Percentiles rank a stretch among this genome's conserved stretches.
Conservation (phyloP, 2,797 vertebrate genomes). For the Vultur gryphus region DNA sequence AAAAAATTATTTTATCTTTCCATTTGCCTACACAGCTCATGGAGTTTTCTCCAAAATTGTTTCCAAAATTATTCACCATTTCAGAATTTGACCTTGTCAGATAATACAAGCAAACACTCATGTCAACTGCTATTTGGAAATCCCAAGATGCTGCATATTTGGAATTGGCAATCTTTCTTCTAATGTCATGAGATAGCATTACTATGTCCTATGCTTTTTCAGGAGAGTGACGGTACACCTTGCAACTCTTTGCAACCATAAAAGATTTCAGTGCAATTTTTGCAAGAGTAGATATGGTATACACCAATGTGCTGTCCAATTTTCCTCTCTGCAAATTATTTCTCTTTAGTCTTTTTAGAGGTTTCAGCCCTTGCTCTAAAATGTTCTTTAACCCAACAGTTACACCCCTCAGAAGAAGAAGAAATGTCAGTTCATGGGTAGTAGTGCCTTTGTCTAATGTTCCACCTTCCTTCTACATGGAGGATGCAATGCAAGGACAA, state of each 20-base stretch:
- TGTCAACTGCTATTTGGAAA: not conserved
- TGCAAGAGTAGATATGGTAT: not conserved
- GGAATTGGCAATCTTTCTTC: not conserved
- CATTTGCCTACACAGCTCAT: not conserved
- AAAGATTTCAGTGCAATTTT: not conserved
- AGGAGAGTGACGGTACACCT: not conserved
- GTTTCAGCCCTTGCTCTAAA: not conserved
- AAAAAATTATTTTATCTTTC: not conserved
- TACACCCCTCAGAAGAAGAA: not conserved
- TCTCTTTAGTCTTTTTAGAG: not conserved
- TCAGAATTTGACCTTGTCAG: not conserved
- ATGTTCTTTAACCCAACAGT: not conserved
- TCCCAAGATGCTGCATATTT: too few relatives aligned
- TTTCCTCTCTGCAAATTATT: not conserved
- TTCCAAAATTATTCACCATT: not conserved
- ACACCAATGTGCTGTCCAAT: not conserved
- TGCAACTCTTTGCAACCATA: not conserved
- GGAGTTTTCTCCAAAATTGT: not conserved
- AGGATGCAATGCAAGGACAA: not conserved
- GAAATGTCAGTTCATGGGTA: not conserved
- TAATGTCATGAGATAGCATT: not conserved
- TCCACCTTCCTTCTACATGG: not conserved
- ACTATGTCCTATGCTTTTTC: not conserved
- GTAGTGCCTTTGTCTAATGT: not conserved
- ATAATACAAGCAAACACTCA: not conserved